Evolutionary conservation across 2,113 vertebrate genomes (phyloP), one percentile per base, ranked within the genome.

Genomic region (Acanthochromis polyacanthus): DNA sequence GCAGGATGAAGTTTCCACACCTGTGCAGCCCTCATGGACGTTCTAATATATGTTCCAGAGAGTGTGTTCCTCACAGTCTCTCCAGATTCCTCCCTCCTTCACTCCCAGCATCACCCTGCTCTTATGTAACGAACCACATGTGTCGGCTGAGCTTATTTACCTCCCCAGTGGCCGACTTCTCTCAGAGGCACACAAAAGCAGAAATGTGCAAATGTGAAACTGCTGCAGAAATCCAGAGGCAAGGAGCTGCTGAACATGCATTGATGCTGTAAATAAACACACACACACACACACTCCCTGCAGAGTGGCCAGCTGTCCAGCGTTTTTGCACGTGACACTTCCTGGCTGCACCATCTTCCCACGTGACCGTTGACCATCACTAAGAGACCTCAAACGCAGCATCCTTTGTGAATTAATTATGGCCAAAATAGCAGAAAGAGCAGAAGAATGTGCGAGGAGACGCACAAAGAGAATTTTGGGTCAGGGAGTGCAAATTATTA

Each of bases 231-330:
- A 19, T 48, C n/a, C 15, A 16, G 17, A 43, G 52, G 45, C 52
- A 45, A 40, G 11, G 17, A 68, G 23, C 6, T 25, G 23, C 3
- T 45, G 38, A 48, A 38, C 7, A 52, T 22, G 22, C 65, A 82
- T 3, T 2, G 9, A 45, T 43, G 28, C 45, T 36, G 25, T 25
- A 28, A 2, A 40, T 14, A 67, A 12, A 43, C 40, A 43, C 40
- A 43, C 40, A 43, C 40, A 43, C 40, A 43, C 40, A 43, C 40
- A 43, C 40, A 3, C 11, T 23, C 43, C 62, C 80, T 2, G n/a
- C 78, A 78, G 81, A 53, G 68, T 8, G 64, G 59, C 74, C 78
- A 82, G 75, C 80, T 89, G 82, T 77, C 56, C 32, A 0, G 62
- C 7, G 0, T 55, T 62, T 22, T 32, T 68, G 52, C 68, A 32